A percentile compares a stretch with the other conserved stretches of the same genome.
These are phyloP conservation scores for Psittacula cyanocephala DNA, from an alignment of 2,113 vertebrate genomes.

Conservation along the genomic window DNA sequence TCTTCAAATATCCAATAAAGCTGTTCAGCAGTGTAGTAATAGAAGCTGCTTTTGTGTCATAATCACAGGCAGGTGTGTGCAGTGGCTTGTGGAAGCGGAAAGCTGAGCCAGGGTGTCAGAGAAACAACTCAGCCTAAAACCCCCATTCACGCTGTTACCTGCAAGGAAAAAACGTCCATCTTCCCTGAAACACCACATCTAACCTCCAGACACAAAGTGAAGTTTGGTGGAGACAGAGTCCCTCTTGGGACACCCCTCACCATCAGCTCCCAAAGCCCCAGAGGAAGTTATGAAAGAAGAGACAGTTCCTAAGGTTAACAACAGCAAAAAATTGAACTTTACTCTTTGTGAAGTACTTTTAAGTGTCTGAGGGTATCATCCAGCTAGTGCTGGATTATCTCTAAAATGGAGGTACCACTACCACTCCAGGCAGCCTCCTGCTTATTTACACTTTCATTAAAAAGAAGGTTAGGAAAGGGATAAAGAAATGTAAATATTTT, in stretches of 20 bases:
- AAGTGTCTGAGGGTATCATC: background rate
- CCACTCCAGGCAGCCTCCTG: background rate
- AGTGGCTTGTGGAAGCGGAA: background rate
- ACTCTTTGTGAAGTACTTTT: background rate
- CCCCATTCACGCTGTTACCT: fast-evolving
- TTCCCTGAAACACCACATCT: background rate
- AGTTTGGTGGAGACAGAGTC: background rate
- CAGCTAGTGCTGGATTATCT: background rate
- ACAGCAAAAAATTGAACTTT: background rate
- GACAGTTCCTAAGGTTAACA: background rate
- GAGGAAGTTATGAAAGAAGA: background rate
- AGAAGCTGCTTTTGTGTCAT: background rate
- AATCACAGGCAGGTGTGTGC: no score
- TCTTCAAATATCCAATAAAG: background rate
- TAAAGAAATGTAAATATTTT: background rate
- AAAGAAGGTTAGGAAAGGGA: background rate
- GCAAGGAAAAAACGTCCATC: background rate
- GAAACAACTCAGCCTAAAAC: background rate
- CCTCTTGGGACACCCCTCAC: background rate
- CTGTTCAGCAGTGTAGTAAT: background rate
- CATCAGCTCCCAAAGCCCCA: background rate
- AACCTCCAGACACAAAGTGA: background rate
- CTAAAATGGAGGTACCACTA: background rate
- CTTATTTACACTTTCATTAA: background rate
- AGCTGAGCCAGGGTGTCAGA: background rate